Evolutionary conservation across 1,140 invertebrate species (phyloP).

Genomic region (Calycopis cecrops): DNA sequence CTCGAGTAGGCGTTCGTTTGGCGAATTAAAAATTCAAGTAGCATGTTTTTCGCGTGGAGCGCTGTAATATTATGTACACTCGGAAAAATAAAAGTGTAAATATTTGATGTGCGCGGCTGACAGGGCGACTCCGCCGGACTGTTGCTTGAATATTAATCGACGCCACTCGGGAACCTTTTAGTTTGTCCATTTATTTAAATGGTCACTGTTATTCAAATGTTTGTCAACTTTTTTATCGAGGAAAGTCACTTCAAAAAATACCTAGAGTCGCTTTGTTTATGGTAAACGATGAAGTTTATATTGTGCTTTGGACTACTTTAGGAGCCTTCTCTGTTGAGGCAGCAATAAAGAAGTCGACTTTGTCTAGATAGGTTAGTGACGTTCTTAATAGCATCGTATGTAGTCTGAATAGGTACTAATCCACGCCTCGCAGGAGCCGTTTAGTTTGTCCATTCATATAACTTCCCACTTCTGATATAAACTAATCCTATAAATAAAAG

Average conservation of each 20-base stretch:
- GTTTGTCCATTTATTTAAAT: neutral
- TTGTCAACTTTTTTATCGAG: neutral
- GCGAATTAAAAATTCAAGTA: conserved; percentile 2
- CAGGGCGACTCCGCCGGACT: neutral
- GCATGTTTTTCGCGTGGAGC: neutral
- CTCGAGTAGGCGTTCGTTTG: neutral
- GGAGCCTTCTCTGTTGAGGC: no score
- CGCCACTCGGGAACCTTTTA: neutral
- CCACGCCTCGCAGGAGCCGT: neutral
- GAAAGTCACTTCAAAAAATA: neutral
- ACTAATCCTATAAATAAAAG: no score
- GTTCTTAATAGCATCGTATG: neutral
- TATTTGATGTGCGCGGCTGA: neutral
- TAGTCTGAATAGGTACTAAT: neutral
- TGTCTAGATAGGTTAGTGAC: no score
- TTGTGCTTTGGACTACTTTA: no score
- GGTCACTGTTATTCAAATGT: neutral
- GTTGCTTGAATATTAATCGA: conserved; percentile 4
- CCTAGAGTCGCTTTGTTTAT: neutral
- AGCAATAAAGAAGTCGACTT: no score
- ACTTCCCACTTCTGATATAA: neutral
- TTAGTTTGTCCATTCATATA: neutral
- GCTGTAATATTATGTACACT: neutral
- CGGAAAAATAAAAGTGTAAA: neutral
- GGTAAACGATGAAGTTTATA: neutral